A percentile compares a stretch with the other conserved stretches of the same genome.
Conservation (phyloP, 64 coral and sea anemone species). For the Actinia equina region DNA sequence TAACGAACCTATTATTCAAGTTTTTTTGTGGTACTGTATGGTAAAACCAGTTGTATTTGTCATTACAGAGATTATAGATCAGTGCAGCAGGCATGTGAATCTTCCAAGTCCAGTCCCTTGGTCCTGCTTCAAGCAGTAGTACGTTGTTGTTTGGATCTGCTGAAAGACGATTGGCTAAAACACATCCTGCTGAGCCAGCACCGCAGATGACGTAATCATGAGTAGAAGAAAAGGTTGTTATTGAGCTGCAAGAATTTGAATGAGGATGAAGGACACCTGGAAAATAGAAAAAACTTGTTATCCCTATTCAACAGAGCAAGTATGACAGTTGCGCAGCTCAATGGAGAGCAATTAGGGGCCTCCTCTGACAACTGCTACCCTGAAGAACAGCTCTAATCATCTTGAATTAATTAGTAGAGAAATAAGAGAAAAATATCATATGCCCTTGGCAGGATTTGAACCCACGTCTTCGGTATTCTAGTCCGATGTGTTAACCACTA, state of each 20-base stretch:
- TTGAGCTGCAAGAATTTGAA: background rate
- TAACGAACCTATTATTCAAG: conserved; percentile 73
- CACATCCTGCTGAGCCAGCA: conserved; percentile 92
- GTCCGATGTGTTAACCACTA: too few relatives aligned
- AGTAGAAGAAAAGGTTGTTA: conserved; percentile 58
- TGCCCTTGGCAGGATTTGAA: too few relatives aligned
- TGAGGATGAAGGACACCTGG: background rate
- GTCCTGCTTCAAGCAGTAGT: conserved; percentile 82
- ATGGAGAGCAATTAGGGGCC: too few relatives aligned
- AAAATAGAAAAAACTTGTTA: too few relatives aligned
- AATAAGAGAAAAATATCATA: too few relatives aligned
- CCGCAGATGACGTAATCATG: conserved; percentile 91
- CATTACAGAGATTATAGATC: conserved; percentile 88
- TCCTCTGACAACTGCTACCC: too few relatives aligned
- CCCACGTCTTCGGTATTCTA: too few relatives aligned
- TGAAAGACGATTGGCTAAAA: conserved; percentile 87
- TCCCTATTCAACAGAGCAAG: too few relatives aligned
- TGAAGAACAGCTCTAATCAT: too few relatives aligned
- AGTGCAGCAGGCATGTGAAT: conserved; percentile 95
- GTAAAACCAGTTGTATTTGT: conserved; percentile 99
- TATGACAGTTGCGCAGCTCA: too few relatives aligned
- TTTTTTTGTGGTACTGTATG: conserved; percentile 80
- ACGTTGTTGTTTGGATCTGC: conserved; percentile 65
- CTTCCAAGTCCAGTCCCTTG: conserved; percentile 80
- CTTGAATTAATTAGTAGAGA: too few relatives aligned